Evolutionary conservation across 2,888 invertebrate species (phyloP), one percentile per base, ranked within the genome.

Genomic region (Autographa pulchrina): DNA sequence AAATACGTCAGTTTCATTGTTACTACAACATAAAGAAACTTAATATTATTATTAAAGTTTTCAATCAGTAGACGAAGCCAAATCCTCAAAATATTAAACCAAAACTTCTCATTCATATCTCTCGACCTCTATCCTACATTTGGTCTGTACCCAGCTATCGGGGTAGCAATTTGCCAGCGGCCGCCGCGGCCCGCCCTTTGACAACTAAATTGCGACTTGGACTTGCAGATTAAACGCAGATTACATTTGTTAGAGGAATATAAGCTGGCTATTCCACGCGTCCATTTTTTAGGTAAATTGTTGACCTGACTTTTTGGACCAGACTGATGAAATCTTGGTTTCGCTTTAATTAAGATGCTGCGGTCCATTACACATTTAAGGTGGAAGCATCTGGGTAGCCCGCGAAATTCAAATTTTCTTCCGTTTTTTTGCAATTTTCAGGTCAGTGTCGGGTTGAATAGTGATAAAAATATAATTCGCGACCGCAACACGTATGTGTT

Each of bases 131-230:
- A 65, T 59, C 16, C n/a, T 0, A 0, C 9, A 31, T 20, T 58
- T 16, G n/a, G 60, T 79, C 75, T 84, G 61, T 75, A 75, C 72
- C 56, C 67, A 41, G 75, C 70, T 77, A 83, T 84, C 80, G 77
- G 77, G 79, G 81, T 79, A 82, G 87, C 89, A 92, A 92, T 90
- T 92, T 92, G 89, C 87, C 85, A 85, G 84, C 85, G 83, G 83
- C 85, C 82, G 82, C 75, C 81, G 72, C 81, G 74, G 76, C 72
- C 78, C 83, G 82, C 86, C 88, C 90, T 92, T 92, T 92, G 91
- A 90, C 88, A 84, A 90, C 86, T 89, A 90, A 91, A 91, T 91
- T 91, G 89, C 84, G 82, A 85, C 86, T 86, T 84, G 78, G 76
- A 84, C 75, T 86, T 83, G 80, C 82, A 88, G 88, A 89, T 90